Base-by-base conservation (phyloP, 2,113 vertebrate species). In the Anhinga rufa region DNA sequence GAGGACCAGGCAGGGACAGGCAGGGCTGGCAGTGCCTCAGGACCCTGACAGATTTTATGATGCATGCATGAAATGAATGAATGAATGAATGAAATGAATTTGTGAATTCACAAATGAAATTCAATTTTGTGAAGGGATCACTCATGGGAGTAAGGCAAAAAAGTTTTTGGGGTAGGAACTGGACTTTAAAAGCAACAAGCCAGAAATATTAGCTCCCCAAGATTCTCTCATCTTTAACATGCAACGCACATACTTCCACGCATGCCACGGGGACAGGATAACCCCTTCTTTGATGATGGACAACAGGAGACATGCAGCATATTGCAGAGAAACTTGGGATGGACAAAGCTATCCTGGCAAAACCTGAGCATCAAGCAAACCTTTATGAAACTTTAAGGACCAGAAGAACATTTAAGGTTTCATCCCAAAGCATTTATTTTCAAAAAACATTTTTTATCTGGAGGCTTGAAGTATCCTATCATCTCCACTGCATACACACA, bases 261-360 rank as follows among this genome's bases (percentile, higher is more conserved):
- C 5, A 42, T 1, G 5, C 5, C 36, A 51, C 15, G 31, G 34
- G 42, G 21, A 46, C 21, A 75, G 25, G 66, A 55, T 4, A 44
- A 26, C n/a, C 22, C 26, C 22, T 61, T 87, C 19, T 74, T 64
- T 32, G 48, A 52, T 11, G 36, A 34, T 20, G 19, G n/a, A 26
- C 65, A 86, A n/a, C 34, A 78, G 32, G 10, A 40, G 24, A 55
- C 0, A 0, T 31, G n/a, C 5, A 69, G 49, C 54, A 34, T 9
- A 29, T 57, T 68, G 40, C 42, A 54, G 42, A 74, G 52, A 82
- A 81, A 54, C 6, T 28, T 13, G 36, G 44, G 49, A 60, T 5
- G 36, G 46, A 79, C 6, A 61, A 71, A 81, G 40, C 49, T 38
- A 20, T 29, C 31, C 18, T 2, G 1, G 24, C 2, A 4, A 68